These are phyloP conservation scores for Myiozetetes cayanensis DNA, from an alignment of 2,113 vertebrate species.

Conservation along the genomic window DNA sequence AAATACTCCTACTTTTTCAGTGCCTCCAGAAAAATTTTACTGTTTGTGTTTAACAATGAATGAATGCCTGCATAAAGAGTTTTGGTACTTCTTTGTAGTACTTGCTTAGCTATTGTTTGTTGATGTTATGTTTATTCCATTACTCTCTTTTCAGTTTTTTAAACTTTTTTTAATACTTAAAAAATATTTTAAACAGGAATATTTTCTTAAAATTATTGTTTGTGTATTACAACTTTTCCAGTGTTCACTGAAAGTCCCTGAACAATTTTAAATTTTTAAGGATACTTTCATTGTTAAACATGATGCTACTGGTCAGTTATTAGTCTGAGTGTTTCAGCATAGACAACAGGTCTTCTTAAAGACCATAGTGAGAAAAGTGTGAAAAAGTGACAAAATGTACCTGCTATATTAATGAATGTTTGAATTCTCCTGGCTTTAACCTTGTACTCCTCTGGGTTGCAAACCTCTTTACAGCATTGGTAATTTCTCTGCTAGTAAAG, in stretches of 20 bases:
- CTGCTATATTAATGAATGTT: background rate
- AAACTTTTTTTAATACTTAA: background rate
- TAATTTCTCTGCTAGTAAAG: background rate
- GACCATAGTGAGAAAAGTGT: background rate
- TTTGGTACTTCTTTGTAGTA: background rate
- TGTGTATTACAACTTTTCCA: background rate
- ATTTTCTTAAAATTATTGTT: background rate
- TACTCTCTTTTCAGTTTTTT: background rate
- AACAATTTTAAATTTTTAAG: background rate
- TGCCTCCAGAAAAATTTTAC: background rate
- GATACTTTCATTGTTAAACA: background rate
- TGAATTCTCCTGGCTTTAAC: background rate
- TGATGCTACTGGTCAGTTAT: background rate
- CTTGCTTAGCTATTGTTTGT: background rate
- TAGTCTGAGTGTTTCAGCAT: background rate
- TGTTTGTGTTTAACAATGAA: background rate
- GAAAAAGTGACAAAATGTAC: background rate
- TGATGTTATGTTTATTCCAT: background rate
- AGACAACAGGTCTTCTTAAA: background rate
- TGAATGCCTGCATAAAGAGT: rapidly evolving
- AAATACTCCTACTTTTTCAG: background rate
- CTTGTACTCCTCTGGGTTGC: background rate
- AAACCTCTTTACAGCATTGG: background rate
- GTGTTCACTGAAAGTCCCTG: background rate
- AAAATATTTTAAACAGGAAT: background rate